Evolutionary conservation across 2,888 invertebrate species (phyloP).

Genomic region (Thecocarcelia acutangulata): DNA sequence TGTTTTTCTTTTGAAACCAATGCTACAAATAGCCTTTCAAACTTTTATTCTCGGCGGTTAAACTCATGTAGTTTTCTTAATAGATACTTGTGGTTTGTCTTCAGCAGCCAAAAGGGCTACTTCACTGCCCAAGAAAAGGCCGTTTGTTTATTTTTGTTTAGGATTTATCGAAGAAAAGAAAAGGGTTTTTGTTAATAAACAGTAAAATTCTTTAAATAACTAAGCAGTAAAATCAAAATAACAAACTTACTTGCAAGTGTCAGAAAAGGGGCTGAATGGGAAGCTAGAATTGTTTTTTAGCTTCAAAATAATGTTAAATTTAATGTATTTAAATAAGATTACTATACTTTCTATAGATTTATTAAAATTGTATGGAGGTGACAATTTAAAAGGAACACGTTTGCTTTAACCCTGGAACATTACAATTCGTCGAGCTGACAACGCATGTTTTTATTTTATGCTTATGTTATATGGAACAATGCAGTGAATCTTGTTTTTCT

Average conservation of each 20-base stretch:
- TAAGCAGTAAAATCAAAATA: constrained; percentile 65
- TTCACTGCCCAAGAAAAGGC: constrained; percentile 35
- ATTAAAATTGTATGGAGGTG: too few relatives aligned
- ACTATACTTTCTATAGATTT: too few relatives aligned
- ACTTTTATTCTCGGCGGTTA: constrained; percentile 35
- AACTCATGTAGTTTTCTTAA: constrained; percentile 68
- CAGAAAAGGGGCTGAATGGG: neutral
- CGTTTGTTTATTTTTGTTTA: constrained; percentile 57
- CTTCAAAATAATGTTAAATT: too few relatives aligned
- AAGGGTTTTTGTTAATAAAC: constrained; percentile 25
- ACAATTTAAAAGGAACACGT: too few relatives aligned
- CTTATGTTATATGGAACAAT: too few relatives aligned
- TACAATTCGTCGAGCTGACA: too few relatives aligned
- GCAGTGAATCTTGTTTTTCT: too few relatives aligned
- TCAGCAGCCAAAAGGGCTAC: constrained; percentile 29
- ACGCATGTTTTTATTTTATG: too few relatives aligned
- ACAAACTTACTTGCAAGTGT: constrained; percentile 63
- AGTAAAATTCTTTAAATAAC: constrained; percentile 62
- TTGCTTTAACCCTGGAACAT: too few relatives aligned
- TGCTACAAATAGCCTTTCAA: constrained; percentile 28
- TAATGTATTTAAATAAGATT: too few relatives aligned
- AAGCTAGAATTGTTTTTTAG: too few relatives aligned
- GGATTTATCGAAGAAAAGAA: constrained; percentile 4
- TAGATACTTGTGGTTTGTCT: constrained; percentile 63
- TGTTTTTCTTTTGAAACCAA: neutral